Evolutionary conservation across 1,140 invertebrate genomes (phyloP).

Genomic region (Babylonia areolata): DNA sequence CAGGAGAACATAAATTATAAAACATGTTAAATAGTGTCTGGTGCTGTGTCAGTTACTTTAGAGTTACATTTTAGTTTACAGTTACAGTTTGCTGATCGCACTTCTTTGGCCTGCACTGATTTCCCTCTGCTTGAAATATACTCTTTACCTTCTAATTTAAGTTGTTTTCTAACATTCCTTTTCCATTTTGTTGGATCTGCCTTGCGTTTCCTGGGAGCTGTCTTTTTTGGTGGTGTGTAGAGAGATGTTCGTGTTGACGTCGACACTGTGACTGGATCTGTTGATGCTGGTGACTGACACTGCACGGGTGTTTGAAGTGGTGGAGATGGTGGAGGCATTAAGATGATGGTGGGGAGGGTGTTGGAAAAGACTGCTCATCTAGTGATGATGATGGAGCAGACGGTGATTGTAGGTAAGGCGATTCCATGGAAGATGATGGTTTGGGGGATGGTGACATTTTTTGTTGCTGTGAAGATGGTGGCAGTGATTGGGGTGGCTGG

Average conservation of each 20-base stretch:
- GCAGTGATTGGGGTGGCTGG: slow-evolving; percentile 14
- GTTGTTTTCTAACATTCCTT: slow-evolving; percentile 31
- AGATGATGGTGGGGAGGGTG: neutral
- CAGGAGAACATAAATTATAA: slow-evolving; percentile 16
- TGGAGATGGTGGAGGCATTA: neutral
- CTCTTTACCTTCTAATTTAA: slow-evolving; percentile 7
- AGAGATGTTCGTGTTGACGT: neutral
- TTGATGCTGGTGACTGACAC: neutral
- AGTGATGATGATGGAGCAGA: neutral
- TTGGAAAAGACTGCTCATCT: neutral
- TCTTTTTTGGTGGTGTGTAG: slow-evolving; percentile 4
- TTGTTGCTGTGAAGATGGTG: slow-evolving; percentile 9
- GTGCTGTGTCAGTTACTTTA: slow-evolving; percentile 45
- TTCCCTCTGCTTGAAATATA: slow-evolving; percentile 34
- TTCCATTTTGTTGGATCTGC: slow-evolving; percentile 32
- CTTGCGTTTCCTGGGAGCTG: slow-evolving; percentile 20
- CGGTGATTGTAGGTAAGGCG: neutral
- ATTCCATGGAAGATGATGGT: neutral
- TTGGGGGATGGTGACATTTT: neutral
- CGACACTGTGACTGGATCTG: neutral
- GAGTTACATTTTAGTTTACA: slow-evolving; percentile 40
- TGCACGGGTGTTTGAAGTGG: neutral
- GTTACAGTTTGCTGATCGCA: slow-evolving; percentile 33
- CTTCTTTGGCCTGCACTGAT: neutral
- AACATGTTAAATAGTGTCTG: slow-evolving; percentile 26